Conservation (phyloP, 2,113 vertebrate genomes). For the Monarcha castaneiventris region DNA sequence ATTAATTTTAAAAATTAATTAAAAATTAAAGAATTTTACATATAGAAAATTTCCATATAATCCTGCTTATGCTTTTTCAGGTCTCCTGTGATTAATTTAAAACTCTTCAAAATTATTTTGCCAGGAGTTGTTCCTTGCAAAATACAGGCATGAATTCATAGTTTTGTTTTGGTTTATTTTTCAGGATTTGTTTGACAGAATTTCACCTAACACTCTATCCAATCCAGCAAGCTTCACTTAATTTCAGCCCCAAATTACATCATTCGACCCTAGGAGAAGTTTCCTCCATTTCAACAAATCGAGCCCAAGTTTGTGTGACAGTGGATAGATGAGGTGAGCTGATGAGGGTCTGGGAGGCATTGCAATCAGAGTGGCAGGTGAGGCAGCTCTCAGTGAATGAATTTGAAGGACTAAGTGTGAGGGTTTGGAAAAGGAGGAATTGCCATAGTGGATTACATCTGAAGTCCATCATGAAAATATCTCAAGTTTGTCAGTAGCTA, state of each 20-base stretch:
- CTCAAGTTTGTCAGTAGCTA: constrained; percentile 5
- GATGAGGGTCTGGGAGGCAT: constrained; percentile 47
- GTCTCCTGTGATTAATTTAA: background rate
- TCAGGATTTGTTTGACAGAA: constrained; percentile 26
- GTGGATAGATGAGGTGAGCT: constrained; percentile 57
- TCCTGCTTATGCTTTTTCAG: background rate
- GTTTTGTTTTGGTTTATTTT: background rate
- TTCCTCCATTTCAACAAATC: constrained; percentile 38
- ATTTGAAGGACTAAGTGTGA: constrained; percentile 34
- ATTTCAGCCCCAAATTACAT: constrained; percentile 39
- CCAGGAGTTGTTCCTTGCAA: background rate
- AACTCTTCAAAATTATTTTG: background rate
- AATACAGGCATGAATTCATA: background rate
- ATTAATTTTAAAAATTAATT: background rate
- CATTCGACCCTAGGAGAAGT: constrained; percentile 6
- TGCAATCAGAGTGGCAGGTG: constrained; percentile 46
- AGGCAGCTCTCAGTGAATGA: constrained; percentile 30
- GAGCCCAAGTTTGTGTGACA: constrained; percentile 51
- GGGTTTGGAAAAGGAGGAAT: background rate
- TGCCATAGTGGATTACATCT: background rate
- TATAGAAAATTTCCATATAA: background rate
- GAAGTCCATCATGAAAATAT: background rate
- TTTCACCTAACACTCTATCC: background rate
- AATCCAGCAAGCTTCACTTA: constrained; percentile 30
- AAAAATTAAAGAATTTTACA: background rate